phyloP scores from a whole-genome alignment of 2,888 invertebrate species.

The Pyrochroa serraticornis region DNA sequence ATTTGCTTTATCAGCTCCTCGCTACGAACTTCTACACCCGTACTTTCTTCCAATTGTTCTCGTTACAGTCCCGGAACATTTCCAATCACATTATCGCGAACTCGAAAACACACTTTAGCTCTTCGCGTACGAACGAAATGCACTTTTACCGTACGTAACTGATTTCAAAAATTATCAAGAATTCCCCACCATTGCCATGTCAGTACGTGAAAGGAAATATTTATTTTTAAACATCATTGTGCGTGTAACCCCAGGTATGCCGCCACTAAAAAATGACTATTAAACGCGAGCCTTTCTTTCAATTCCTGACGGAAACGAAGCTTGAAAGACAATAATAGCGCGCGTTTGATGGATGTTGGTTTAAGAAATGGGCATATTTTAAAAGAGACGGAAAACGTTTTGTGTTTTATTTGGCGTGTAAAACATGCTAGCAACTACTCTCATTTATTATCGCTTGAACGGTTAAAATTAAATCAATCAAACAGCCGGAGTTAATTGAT shows the following conservation, averaged over 20 bases:
- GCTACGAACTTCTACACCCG: no score
- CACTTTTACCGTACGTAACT: no score
- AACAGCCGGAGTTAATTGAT: conserved; percentile 21
- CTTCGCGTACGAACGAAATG: neutral
- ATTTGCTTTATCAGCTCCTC: no score
- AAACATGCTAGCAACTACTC: neutral
- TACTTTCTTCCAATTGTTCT: neutral
- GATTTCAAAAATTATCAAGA: no score
- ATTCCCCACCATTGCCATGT: no score
- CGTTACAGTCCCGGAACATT: neutral
- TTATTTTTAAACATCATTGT: no score
- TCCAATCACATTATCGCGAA: conserved; percentile 15
- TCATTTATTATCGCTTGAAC: conserved; percentile 4
- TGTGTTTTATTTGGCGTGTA: neutral
- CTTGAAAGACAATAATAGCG: conserved; percentile 3
- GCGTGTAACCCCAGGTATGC: no score
- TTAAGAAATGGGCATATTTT: neutral
- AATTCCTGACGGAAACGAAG: conserved; percentile 1
- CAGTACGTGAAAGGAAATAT: no score
- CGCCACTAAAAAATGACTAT: neutral
- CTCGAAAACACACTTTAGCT: conserved; percentile 16
- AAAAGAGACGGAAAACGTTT: neutral
- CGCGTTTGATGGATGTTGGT: conserved; percentile 2
- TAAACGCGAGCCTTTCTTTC: conserved; percentile 1
- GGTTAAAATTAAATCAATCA: conserved; percentile 1